These are phyloP conservation scores for Sthenelais limicola DNA, from an alignment of 2,888 invertebrate genomes.

Conservation along the genomic window DNA sequence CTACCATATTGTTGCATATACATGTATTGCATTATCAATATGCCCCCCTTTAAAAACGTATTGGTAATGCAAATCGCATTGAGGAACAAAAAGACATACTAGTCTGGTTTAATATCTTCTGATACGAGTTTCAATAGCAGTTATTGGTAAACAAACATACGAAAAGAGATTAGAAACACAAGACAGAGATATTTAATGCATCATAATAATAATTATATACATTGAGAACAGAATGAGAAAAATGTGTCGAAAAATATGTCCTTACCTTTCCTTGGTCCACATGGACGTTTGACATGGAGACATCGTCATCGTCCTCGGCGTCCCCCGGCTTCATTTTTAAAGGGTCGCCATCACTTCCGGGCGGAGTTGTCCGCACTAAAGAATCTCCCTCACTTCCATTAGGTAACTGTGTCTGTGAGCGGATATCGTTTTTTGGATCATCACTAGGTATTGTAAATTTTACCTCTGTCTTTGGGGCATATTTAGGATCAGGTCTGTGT, in stretches of 20 bases:
- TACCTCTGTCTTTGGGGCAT: conserved; percentile 32
- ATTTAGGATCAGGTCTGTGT: conserved; percentile 29
- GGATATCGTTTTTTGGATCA: not conserved
- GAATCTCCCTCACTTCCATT: conserved; percentile 31
- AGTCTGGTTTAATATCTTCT: no score
- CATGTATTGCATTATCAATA: no score
- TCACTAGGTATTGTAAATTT: conserved; percentile 19
- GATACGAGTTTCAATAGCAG: no score
- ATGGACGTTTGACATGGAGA: conserved; percentile 22
- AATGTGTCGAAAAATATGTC: not conserved
- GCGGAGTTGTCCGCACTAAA: conserved; percentile 3
- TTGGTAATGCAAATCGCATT: no score
- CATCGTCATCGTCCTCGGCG: conserved; percentile 9
- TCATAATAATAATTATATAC: no score
- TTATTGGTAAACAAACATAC: no score
- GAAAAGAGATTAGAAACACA: no score
- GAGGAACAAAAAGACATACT: no score
- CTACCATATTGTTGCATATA: no score
- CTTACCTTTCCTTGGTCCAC: conserved; percentile 32
- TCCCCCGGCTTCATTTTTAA: not conserved
- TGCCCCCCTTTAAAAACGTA: no score
- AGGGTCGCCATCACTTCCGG: conserved; percentile 10
- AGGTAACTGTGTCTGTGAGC: conserved; percentile 23
- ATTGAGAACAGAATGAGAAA: no score
- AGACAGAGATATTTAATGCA: no score